phyloP scores from a whole-genome alignment of 1,140 invertebrate genomes.

The Calycopis cecrops region DNA sequence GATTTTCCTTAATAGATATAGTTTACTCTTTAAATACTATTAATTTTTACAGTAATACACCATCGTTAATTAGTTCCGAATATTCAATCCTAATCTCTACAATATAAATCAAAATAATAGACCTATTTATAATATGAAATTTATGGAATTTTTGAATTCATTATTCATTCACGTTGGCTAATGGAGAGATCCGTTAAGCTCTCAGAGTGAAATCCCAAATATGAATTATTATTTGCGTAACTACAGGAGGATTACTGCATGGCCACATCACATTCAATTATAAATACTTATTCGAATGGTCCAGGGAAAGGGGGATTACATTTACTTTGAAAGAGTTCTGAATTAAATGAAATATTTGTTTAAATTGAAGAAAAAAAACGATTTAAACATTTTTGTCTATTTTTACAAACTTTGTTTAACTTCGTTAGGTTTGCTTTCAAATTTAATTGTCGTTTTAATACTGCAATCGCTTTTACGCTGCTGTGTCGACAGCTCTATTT shows the following conservation, averaged over 20 bases:
- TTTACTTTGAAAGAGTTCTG: too few species aligned
- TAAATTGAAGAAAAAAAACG: too few species aligned
- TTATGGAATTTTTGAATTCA: slow-evolving; percentile 16
- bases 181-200: slow-evolving; percentile 25
- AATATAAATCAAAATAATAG: background rate
- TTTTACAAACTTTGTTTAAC: too few species aligned
- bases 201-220: slow-evolving; percentile 13
- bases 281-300: slow-evolving; percentile 1
- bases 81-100: background rate
- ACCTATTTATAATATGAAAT: background rate
- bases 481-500: too few species aligned
- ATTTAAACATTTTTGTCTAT: too few species aligned
- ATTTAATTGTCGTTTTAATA: too few species aligned
- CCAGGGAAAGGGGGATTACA: too few species aligned
- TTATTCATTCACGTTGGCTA: slow-evolving; percentile 26
- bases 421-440: too few species aligned
- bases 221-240: slow-evolving; percentile 12
- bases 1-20: too few species aligned
- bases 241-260: slow-evolving; percentile 2
- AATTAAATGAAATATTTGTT: too few species aligned
- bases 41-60: background rate
- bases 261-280: background rate
- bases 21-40: too few species aligned
- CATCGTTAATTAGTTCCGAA: background rate
- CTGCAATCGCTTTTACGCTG: too few species aligned